A percentile compares a stretch with the other conserved stretches of the same genome.
Evolutionary conservation across 2,797 vertebrate species (phyloP).

Genomic region (Typhlichthys subterraneus): DNA sequence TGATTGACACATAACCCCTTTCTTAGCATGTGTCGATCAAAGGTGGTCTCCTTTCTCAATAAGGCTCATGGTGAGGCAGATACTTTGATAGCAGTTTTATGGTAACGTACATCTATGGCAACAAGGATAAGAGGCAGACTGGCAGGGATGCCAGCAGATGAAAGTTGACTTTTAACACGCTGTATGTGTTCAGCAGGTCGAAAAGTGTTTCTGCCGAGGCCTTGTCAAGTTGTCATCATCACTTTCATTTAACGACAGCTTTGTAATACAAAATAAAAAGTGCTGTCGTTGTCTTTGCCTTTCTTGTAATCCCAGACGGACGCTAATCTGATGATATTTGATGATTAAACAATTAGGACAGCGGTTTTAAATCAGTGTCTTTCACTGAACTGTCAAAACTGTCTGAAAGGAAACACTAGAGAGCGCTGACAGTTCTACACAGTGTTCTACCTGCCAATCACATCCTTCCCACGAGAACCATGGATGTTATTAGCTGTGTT

Average conservation of each 20-base stretch:
- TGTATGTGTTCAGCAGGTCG: conserved; percentile 61
- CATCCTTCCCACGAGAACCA: conserved; percentile 55
- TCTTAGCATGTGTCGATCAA: conserved; percentile 34
- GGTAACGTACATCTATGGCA: conserved; percentile 62
- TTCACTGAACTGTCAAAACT: conserved; percentile 36
- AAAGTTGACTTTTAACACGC: conserved; percentile 67
- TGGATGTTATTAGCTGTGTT: conserved; percentile 54
- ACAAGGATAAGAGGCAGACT: conserved; percentile 57
- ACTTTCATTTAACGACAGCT: conserved; percentile 46
- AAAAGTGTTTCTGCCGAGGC: conserved; percentile 62
- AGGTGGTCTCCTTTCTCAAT: conserved; percentile 13
- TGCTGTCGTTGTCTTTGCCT: conserved; percentile 29
- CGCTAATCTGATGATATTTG: conserved; percentile 53
- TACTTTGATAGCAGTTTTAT: conserved; percentile 69
- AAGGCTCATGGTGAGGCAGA: conserved; percentile 56
- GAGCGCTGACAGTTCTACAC: conserved; percentile 40
- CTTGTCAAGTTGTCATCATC: conserved; percentile 65
- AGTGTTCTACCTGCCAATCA: conserved; percentile 49
- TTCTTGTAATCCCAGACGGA: conserved; percentile 56
- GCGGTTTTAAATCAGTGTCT: conserved; percentile 40
- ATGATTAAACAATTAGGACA: conserved; percentile 46
- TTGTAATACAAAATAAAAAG: conserved; percentile 34
- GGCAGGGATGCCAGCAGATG: conserved; percentile 65
- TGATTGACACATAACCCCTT: conserved; percentile 58
- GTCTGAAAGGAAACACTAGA: conserved; percentile 31